Evolutionary conservation across 2,888 invertebrate species (phyloP).

Genomic region (Andrena camellia): DNA sequence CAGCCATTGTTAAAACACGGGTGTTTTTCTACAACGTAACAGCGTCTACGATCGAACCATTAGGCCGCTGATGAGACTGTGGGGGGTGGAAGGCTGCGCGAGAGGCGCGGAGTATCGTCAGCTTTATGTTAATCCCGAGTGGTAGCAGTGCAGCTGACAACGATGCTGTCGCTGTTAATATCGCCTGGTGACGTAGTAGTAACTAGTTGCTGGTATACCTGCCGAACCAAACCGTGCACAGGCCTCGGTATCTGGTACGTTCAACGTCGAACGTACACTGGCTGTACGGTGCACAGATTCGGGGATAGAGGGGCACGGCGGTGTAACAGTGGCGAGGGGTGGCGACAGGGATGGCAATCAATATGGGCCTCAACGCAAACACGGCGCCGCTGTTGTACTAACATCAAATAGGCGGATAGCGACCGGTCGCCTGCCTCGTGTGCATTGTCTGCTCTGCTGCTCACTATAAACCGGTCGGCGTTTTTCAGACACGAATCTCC

Average conservation of each 20-base stretch:
- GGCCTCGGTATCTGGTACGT: conserved; percentile 56
- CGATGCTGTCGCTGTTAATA: conserved; percentile 83
- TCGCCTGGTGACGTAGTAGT: conserved; percentile 81
- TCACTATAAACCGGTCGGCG: conserved; percentile 78
- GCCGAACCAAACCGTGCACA: conserved; percentile 66
- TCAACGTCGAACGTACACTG: conserved; percentile 60
- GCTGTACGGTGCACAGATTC: conserved; percentile 71
- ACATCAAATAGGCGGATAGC: conserved; percentile 85
- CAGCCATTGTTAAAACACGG: too few species aligned
- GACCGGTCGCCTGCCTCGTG: conserved; percentile 79
- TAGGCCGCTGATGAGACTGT: not conserved
- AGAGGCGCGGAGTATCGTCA: conserved; percentile 70
- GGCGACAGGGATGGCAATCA: conserved; percentile 85
- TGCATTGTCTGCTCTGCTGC: conserved; percentile 81
- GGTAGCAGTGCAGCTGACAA: conserved; percentile 81
- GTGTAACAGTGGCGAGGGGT: conserved; percentile 78
- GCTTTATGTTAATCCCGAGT: conserved; percentile 81
- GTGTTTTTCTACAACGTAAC: not conserved
- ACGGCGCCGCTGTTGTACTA: conserved; percentile 85
- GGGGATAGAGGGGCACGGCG: conserved; percentile 56
- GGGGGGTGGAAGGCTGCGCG: conserved; percentile 3
- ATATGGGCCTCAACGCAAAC: conserved; percentile 85
- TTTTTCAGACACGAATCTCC: conserved; percentile 66
- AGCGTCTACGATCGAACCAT: not conserved
- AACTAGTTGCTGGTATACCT: conserved; percentile 79